phyloP scores from a whole-genome alignment of 92 coral and sea anemone species.

The Zoanthus gigantus region DNA sequence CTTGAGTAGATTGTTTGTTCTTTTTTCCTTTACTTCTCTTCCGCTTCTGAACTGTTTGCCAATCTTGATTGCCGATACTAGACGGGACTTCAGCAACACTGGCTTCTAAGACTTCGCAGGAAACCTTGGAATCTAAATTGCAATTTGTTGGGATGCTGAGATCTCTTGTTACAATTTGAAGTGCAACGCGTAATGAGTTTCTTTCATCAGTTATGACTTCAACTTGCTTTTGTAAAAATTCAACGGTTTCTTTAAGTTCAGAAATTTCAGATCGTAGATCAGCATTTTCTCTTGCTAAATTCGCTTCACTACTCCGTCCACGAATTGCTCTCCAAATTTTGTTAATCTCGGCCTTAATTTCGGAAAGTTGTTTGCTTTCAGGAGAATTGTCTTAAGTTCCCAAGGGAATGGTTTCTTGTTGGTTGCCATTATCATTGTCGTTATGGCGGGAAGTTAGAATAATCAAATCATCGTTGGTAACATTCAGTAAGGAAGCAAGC shows the following conservation, averaged over 20 bases:
- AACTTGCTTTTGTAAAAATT: neutral
- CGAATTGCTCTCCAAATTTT: constrained; percentile 13
- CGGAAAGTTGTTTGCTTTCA: constrained; percentile 7
- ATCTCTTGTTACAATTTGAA: too few species aligned
- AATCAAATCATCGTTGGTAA: constrained; percentile 23
- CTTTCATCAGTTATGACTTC: too few species aligned
- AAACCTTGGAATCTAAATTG: too few species aligned
- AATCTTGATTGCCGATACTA: too few species aligned
- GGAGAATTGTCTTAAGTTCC: neutral
- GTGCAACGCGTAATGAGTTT: neutral
- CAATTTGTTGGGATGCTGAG: too few species aligned
- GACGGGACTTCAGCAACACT: too few species aligned
- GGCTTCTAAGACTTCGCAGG: too few species aligned
- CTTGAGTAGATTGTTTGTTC: too few species aligned
- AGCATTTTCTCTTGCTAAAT: constrained; percentile 15
- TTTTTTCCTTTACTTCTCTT: too few species aligned
- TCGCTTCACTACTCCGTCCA: neutral
- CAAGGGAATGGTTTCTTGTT: constrained; percentile 10
- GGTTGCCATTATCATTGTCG: constrained; percentile 27
- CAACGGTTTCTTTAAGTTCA: neutral
- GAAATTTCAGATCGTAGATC: neutral
- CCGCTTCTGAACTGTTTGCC: too few species aligned
- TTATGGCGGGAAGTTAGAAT: constrained; percentile 27
- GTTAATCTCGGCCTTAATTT: neutral
- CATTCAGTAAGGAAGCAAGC: constrained; percentile 24